Conservation (phyloP, 2,888 invertebrate genomes). For the Conchocele bisecta region DNA sequence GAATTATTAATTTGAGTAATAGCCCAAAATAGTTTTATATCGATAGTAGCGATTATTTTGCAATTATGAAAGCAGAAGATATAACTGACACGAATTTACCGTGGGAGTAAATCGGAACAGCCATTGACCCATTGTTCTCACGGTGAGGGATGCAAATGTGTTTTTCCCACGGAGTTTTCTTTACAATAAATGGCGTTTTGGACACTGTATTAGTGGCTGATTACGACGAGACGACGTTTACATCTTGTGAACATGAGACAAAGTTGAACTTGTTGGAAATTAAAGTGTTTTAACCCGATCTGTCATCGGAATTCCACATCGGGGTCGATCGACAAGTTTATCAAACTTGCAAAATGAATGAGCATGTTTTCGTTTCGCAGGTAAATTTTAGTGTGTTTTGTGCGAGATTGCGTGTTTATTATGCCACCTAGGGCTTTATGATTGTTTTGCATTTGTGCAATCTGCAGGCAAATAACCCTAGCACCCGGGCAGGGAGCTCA, state of each 20-base stretch:
- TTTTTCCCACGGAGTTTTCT: constrained; percentile 81
- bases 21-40: no score
- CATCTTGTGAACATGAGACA: background rate
- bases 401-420: no score
- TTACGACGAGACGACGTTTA: constrained; percentile 20
- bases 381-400: constrained; percentile 47
- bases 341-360: constrained; percentile 69
- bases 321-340: constrained; percentile 37
- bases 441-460: no score
- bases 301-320: constrained; percentile 8
- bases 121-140: constrained; percentile 80
- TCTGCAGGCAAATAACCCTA: no score
- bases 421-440: no score
- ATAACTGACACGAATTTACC: no score
- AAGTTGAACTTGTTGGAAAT: background rate
- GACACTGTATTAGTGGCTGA: constrained; percentile 15
- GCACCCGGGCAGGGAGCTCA: no score
- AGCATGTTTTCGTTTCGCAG: constrained; percentile 72
- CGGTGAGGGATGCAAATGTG: constrained; percentile 80
- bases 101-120: constrained; percentile 65
- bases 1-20: no score
- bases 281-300: background rate
- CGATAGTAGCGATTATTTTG: no score
- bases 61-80: no score
- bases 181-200: constrained; percentile 59